Conservation (phyloP, 2,888 invertebrate genomes). For the Lepidocyrtoides sp. region DNA sequence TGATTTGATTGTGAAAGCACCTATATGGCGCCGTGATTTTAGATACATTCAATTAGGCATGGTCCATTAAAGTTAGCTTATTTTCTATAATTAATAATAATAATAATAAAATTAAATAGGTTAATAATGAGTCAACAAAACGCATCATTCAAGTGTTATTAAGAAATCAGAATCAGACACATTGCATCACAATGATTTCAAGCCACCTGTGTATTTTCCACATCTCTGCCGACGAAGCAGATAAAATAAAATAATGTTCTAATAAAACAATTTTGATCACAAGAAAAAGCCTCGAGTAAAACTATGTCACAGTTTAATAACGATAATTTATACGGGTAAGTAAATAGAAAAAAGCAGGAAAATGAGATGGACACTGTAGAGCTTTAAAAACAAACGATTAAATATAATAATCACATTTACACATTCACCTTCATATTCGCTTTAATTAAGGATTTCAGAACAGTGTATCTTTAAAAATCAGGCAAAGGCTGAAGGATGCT, state of each 20-base stretch:
- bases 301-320: neutral
- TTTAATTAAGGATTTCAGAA: constrained; percentile 24
- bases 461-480: constrained; percentile 38
- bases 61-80: constrained; percentile 73
- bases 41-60: constrained; percentile 62
- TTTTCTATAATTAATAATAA: constrained; percentile 13
- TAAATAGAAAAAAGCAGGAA: neutral
- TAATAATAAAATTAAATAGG: constrained; percentile 43
- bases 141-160: constrained; percentile 16
- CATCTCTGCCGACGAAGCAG: neutral
- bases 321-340: neutral
- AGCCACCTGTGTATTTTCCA: constrained; percentile 24
- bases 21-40: constrained; percentile 64
- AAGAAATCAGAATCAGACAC: constrained; percentile 32
- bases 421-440: constrained; percentile 4
- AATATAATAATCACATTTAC: constrained; percentile 53
- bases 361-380: neutral
- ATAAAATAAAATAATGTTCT: neutral
- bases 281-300: constrained; percentile 2
- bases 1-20: constrained; percentile 79
- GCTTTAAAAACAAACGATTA: constrained; percentile 42
- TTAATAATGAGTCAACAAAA: constrained; percentile 38
- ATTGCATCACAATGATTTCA: constrained; percentile 68
- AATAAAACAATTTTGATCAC: constrained; percentile 4
- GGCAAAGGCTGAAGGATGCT: constrained; percentile 43